Base-by-base conservation (phyloP, 2,888 invertebrate species). In the Sesamia inferens region DNA sequence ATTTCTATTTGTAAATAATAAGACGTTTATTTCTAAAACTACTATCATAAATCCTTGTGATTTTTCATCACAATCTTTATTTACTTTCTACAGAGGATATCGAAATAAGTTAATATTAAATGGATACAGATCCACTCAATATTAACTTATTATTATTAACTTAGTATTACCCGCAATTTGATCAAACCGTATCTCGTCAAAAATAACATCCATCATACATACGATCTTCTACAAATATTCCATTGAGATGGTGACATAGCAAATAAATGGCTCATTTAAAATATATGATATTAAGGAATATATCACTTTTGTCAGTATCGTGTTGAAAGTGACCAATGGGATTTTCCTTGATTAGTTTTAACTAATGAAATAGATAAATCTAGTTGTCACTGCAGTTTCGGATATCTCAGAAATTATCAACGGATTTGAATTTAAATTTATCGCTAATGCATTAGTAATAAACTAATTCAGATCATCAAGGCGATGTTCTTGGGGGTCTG, bases 301-400 rank as follows among this genome's bases (percentile, higher is more conserved):
- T 69, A 71, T 80, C 68, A 74, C n/a, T 55, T 63, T 74, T 54
- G 57, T 70, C 68, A 71, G 31, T 71, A n/a, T n/a, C 44, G 19
- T 47, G 58, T 76, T 79, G 70, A 63, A 76, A 79, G 31, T 84
- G 82, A 85, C 82, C 61, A 70, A 85, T 84, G 76, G 42, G 76
- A 75, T 72, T 70, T 66, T 59, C 65, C 24, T 77, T 63, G 68
- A 84, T 85, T 80, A 22, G 64, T 74, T 75, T 78, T 78, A 39
- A 81, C 68, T 81, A 74, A 77, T 14, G 11, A 71, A 81, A 48
- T 19, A 7, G 7, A 81, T 77, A 61, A 65, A 73, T 81, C 31
- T 65, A 31, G 67, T 24, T 73, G 80, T 76, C 64, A 76, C 58
- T 51, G 5, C 47, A n/a, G 24, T 55, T 47, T 76, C 7, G 7